Base-by-base conservation (phyloP, 2,797 vertebrate species). In the Clamator glandarius region DNA sequence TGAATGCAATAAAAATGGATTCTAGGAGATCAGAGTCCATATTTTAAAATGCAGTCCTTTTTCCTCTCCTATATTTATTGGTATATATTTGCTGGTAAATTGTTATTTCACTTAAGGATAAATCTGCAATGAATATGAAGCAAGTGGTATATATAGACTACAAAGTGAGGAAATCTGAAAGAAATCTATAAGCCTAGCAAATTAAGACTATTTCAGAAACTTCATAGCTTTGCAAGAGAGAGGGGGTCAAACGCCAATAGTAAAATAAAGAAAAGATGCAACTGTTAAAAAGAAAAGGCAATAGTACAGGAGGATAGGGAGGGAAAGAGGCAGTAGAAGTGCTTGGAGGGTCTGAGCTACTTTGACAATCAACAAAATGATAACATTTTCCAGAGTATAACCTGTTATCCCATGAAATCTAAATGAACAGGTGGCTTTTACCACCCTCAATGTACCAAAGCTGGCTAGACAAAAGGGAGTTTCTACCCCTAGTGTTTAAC, bases 91-190 rank as follows among this genome's bases (percentile, higher is more conserved):
- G 7, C 9, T 84, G 24, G 48, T 86, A 62, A 94, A 90, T 69
- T 82, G 75, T 79, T 64, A 82, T 41, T 91, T 80, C 19, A 61
- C 82, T 93, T 79, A 35, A 81, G 87, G 44, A 46, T 76, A 85
- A 90, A 73, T 86, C 39, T 80, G 24, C 24, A 77, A 62, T 46
- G 46, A 20, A 62, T 89, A 42, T 20, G 18, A 73, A 91, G 6
- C 8, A 81, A 83, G 28, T 42, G 42, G 50, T 70, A 89, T 77
- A 55, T 46, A 66, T 16, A 62, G 25, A 78, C 15, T 17, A 55
- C 35, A 72, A 92, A 70, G 15, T 41, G 12, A 66, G 46, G 54
- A 13, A 13, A 28, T 57, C 12, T 58, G 28, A 33, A 15, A 83
- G 50, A 83, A 85, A 80, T 50, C 4, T 36, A 20, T 35, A 4